Base-by-base conservation (phyloP, 2,888 invertebrate species). In the Caenorhabditis becei region DNA sequence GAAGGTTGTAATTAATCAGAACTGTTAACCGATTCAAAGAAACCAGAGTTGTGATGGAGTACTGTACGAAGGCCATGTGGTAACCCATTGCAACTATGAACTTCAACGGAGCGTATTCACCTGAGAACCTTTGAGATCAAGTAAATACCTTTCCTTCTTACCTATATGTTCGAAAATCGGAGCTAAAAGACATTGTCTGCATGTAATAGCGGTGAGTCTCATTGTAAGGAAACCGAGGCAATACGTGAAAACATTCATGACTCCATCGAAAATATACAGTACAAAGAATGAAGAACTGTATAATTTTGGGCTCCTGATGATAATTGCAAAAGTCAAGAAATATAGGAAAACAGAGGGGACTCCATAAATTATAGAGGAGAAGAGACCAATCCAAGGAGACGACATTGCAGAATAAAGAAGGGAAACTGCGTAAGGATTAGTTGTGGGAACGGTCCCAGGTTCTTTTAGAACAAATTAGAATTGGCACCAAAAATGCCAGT, bases 31-130 rank as follows among this genome's bases (percentile, higher is more conserved):
- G 54, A 35, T 72, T 72, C 11, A 72, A 14, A 24, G 71, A 51
- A 1, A 72, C 41, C 10, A 72, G n/a, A n/a, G 56, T 24, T 3
- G 71, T 72, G 5, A 53, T 16, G 4, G 41, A 20, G 35, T 72
- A 72, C 49, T 72, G 71, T 16, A 72, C 63, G 18, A 47, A 72
- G 1, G 71, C 71, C 71, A 72, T 74, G 32, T 74, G 74, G 10
- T 18, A 49, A 0, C 18, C 28, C 74, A 74, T 65, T 18, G 65
- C 28, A 2, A n/a, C 7, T 1, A 71, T 7, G 44, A 71, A 71
- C 5, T 18, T 18, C 0, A 61, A 20, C 0, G 67, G 18, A 7
- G 49, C 35, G 23, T 32, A 18, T 1, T 32, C 26, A 10, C 66
- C 66, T 66, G 18, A 44, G n/a, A 66, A 47, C 47, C n/a, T 20